Percentiles rank a stretch among this genome's conserved stretches.
Conservation (phyloP, 2,797 vertebrate genomes). For the Anabacerthia variegaticeps region DNA sequence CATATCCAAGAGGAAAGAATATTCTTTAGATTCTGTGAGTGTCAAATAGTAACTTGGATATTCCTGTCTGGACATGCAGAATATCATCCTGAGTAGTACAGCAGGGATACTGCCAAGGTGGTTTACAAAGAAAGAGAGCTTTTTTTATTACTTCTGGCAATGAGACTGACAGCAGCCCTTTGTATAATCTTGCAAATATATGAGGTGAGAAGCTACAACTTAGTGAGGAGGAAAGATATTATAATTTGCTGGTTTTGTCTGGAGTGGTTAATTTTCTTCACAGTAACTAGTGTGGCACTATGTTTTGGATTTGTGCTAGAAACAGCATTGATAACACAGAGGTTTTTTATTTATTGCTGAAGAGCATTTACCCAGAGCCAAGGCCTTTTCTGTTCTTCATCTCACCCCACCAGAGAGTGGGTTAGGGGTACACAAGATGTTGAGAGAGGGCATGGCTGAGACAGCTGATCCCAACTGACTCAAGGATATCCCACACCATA, state of each 20-base stretch:
- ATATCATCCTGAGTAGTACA: background rate
- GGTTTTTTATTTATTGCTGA: background rate
- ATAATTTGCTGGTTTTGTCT: background rate
- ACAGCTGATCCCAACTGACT: too few relatives aligned
- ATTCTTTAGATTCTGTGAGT: background rate
- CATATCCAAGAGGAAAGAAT: background rate
- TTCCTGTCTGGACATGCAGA: background rate
- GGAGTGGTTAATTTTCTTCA: background rate
- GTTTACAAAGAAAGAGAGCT: background rate
- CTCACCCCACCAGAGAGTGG: rapidly evolving
- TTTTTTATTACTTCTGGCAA: background rate
- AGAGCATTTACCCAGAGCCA: background rate
- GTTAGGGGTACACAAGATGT: background rate
- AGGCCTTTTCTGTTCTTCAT: background rate
- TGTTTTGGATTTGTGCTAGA: background rate
- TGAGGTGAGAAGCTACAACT: background rate
- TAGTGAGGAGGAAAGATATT: background rate
- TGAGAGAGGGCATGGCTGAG: background rate
- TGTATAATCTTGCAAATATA: background rate
- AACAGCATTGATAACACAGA: background rate
- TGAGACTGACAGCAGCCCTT: rapidly evolving
- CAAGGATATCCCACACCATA: background rate
- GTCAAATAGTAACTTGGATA: background rate
- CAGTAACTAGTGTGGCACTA: background rate
- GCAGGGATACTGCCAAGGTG: background rate